A percentile compares a stretch with the other conserved stretches of the same genome.
These are phyloP conservation scores for Lasius platythorax DNA, from an alignment of 2,888 invertebrate species.

Conservation along the genomic window DNA sequence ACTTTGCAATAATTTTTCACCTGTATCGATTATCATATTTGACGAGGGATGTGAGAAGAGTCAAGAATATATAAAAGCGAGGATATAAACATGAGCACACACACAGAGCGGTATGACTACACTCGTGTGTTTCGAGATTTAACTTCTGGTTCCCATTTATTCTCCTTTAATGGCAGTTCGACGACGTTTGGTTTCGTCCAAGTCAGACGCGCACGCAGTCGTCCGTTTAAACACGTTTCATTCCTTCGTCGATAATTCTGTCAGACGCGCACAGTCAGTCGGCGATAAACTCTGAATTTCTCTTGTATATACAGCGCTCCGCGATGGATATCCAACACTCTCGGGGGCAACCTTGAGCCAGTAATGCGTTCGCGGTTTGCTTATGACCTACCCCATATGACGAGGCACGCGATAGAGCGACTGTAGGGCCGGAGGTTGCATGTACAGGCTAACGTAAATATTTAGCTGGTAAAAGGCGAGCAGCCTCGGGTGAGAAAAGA, in stretches of 20 bases:
- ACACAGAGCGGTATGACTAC: not conserved
- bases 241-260: constrained; percentile 33
- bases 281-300: constrained; percentile 28
- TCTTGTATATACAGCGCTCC: not conserved
- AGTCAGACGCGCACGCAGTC: not conserved
- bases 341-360: constrained; percentile 66
- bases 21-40: not conserved
- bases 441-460: constrained; percentile 76
- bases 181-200: not conserved
- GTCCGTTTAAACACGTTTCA: constrained; percentile 15
- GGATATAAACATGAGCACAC: not conserved
- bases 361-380: constrained; percentile 55
- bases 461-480: constrained; percentile 73
- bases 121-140: constrained; percentile 15
- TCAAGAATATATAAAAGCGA: not conserved
- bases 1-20: not conserved
- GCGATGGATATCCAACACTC: constrained; percentile 7
- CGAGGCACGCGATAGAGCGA: constrained; percentile 68
- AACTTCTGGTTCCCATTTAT: constrained; percentile 16
- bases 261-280: not conserved
- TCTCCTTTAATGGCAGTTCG: constrained; percentile 4
- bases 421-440: constrained; percentile 67
- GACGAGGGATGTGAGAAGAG: not conserved
- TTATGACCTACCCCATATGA: constrained; percentile 71
- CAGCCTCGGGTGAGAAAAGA: constrained; percentile 36